A percentile compares a stretch with the other conserved stretches of the same genome.
phyloP scores from a whole-genome alignment of 2,797 vertebrate species.

The Eupleurogrammus muticus region DNA sequence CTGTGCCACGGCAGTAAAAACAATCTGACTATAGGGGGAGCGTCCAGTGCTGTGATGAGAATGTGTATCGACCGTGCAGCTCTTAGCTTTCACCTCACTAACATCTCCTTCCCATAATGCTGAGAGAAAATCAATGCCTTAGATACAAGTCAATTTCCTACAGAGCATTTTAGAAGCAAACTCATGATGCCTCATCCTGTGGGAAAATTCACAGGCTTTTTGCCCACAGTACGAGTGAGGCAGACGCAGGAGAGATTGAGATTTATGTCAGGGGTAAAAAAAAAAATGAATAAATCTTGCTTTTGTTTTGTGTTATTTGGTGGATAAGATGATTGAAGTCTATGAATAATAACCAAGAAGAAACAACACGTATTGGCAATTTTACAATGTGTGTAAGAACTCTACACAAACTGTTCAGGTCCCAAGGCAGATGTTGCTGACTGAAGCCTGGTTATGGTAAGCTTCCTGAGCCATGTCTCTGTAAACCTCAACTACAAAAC shows the following conservation, averaged over 20 bases:
- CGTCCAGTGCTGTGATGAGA: constrained; percentile 66
- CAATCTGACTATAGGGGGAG: constrained; percentile 35
- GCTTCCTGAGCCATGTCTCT: no score
- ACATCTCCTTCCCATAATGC: constrained; percentile 67
- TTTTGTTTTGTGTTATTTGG: no score
- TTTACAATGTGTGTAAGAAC: no score
- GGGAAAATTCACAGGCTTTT: constrained; percentile 71
- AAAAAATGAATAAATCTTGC: background rate
- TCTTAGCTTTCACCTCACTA: constrained; percentile 68
- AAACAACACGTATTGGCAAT: no score
- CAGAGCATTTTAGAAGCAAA: constrained; percentile 59
- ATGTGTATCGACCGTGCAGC: constrained; percentile 68
- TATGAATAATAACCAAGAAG: no score
- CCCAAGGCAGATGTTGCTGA: no score
- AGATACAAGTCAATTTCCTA: constrained; percentile 78
- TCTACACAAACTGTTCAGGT: no score
- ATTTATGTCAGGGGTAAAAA: constrained; percentile 13
- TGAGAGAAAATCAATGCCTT: constrained; percentile 76
- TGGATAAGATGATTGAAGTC: no score
- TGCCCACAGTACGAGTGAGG: constrained; percentile 36
- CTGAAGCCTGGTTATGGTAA: no score
- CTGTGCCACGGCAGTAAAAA: constrained; percentile 32
- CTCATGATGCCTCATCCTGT: constrained; percentile 61
- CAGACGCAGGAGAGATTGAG: constrained; percentile 20
- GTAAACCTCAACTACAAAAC: no score